Base-by-base conservation (phyloP, 1,140 invertebrate genomes). In the Linepithema humile region DNA sequence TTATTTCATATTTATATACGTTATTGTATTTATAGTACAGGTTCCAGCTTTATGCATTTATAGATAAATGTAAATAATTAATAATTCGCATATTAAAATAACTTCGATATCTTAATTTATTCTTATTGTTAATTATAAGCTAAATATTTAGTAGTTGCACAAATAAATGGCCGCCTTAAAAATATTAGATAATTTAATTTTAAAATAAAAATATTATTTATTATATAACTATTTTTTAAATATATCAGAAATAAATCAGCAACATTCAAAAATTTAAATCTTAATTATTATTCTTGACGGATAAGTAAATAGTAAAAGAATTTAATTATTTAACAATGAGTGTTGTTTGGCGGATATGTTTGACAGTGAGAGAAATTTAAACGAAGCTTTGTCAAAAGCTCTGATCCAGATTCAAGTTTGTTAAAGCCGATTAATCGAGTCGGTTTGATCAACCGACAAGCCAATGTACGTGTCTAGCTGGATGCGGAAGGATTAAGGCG, bases 401-500 rank as follows among this genome's bases (percentile, higher is more conserved):
- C 43, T 40, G 48, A 80, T 70, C 35, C 64, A 48, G 4, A 43
- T 55, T 43, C 17, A 45, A 70, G 64, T 69, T 80, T 80, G n/a
- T 53, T 40, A 40, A 40, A 70, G 64, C 48, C 64, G 64, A 80
- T 80, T 80, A 70, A 80, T 80, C 69, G 64, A 80, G 10, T 70
- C n/a, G 48, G 48, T 69, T 70, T 70, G 75, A 80, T 80, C 75
- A 80, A 80, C 62, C 48, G 64, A 70, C 75, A 80, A 80, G 75
- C 75, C 75, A 80, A 80, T 70, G 75, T 80, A 80, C 75, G 64
- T 80, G 75, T 80, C 75, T 80, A 43, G 48, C 35, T 69, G 35
- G 48, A 80, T 80, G 75, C 35, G 75, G 17, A 80, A 80, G 75
- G 64, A 80, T 80, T 80, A 80, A 80, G 75, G 64, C 75, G 75